Percentiles rank a stretch among this genome's conserved stretches.
Conservation (phyloP, 2,113 vertebrate genomes). For the Neolamprologus kungweensis region DNA sequence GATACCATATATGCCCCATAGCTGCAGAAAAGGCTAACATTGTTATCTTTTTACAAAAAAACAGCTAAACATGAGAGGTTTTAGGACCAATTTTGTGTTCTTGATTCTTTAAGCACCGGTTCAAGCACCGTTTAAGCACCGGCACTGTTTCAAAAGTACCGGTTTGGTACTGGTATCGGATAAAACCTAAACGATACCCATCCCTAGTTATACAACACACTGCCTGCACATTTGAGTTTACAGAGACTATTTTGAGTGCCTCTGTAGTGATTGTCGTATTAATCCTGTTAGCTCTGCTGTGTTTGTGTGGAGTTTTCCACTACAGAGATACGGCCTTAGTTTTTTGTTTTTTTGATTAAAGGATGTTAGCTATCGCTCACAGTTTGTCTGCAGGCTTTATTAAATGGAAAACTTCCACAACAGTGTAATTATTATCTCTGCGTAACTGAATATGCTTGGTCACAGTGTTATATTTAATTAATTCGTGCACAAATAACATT, state of each 20-base stretch:
- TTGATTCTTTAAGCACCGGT: too few species aligned
- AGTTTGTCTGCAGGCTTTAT: fast-evolving
- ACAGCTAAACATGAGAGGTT: too few species aligned
- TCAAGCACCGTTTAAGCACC: too few species aligned
- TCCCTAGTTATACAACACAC: not conserved
- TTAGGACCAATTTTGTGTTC: too few species aligned
- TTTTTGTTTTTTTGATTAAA: not conserved
- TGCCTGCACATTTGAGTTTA: fast-evolving
- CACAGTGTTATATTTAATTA: fast-evolving
- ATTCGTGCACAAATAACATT: fast-evolving
- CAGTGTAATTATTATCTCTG: not conserved
- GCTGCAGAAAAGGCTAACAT: too few species aligned
- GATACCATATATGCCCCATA: fast-evolving
- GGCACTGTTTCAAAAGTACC: too few species aligned
- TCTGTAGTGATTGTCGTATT: fast-evolving
- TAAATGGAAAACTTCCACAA: too few species aligned
- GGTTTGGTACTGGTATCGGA: fast-evolving
- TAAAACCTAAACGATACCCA: too few species aligned
- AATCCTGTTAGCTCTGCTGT: not conserved
- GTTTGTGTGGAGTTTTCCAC: not conserved
- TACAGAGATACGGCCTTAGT: fast-evolving
- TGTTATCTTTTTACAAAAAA: too few species aligned
- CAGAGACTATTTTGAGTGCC: not conserved
- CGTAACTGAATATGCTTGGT: fast-evolving
- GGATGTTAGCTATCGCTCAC: fast-evolving